phyloP scores from a whole-genome alignment of 2,113 vertebrate genomes.

The Tricholaema leucomelas region DNA sequence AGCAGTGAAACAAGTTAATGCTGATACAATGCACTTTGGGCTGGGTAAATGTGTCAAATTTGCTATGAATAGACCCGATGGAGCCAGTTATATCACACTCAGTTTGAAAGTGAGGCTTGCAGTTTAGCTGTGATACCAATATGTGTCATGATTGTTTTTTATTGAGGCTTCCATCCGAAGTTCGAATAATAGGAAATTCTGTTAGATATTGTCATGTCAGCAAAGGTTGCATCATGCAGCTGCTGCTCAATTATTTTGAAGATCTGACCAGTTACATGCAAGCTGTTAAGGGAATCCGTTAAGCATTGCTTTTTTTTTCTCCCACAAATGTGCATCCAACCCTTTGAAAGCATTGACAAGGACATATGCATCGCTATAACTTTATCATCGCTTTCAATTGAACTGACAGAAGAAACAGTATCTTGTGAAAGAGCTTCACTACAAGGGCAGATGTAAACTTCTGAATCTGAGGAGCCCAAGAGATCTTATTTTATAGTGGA shows the following conservation, averaged over 20 bases:
- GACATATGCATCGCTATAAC: background rate
- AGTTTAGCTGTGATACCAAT: background rate
- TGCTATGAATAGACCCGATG: background rate
- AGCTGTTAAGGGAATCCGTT: background rate
- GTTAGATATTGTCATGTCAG: background rate
- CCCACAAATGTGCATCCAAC: background rate
- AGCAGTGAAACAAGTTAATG: background rate
- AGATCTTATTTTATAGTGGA: constrained; percentile 31
- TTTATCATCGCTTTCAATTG: background rate
- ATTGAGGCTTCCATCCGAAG: background rate
- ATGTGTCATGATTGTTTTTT: background rate
- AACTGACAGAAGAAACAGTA: constrained; percentile 18
- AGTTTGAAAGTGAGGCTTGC: background rate
- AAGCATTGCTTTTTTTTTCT: background rate
- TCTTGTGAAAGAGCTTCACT: background rate
- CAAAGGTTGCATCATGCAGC: background rate
- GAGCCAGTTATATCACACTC: background rate
- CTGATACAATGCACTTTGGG: fast-evolving
- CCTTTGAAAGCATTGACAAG: background rate
- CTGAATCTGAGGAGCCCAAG: background rate
- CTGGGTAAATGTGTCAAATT: background rate
- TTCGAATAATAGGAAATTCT: background rate
- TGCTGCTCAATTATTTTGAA: background rate
- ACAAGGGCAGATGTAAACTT: constrained; percentile 7
- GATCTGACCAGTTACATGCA: background rate